Evolutionary conservation across 2,888 invertebrate genomes (phyloP).

Genomic region (Serrognathus titanus): DNA sequence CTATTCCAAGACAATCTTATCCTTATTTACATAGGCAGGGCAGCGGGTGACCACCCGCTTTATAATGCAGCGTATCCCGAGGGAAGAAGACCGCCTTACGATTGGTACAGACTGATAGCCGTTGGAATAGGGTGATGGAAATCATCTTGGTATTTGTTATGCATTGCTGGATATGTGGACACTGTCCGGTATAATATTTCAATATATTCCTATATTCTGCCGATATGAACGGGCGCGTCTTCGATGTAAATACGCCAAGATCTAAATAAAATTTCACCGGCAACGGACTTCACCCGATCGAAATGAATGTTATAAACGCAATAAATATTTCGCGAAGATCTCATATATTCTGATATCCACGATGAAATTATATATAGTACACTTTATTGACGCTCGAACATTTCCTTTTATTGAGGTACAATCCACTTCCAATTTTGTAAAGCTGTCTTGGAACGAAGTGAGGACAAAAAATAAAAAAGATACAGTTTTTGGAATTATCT

Average conservation of each 20-base stretch:
- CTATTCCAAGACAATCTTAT: constrained; percentile 34
- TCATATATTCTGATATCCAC: constrained; percentile 1
- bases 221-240: constrained; percentile 1
- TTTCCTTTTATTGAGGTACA: too few species aligned
- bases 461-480: too few species aligned
- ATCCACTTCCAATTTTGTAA: too few species aligned
- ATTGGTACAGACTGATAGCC: constrained; percentile 39
- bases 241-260: constrained; percentile 3
- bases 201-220: constrained; percentile 40
- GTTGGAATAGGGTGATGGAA: constrained; percentile 43
- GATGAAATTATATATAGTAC: constrained; percentile 2
- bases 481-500: too few species aligned
- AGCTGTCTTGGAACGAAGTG: too few species aligned
- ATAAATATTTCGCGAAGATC: constrained; percentile 8
- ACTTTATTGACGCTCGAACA: constrained; percentile 3
- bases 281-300: constrained; percentile 3
- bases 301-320: constrained; percentile 10
- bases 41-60: constrained; percentile 25
- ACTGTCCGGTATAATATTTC: constrained; percentile 49
- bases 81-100: constrained; percentile 27
- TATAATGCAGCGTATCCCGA: constrained; percentile 30
- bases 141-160: constrained; percentile 49
- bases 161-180: constrained; percentile 49
- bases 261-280: constrained; percentile 11
- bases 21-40: constrained; percentile 34